Evolutionary conservation across 1,140 invertebrate species (phyloP), one percentile per base, ranked within the genome.

Genomic region (Pogonomyrmex californicus): DNA sequence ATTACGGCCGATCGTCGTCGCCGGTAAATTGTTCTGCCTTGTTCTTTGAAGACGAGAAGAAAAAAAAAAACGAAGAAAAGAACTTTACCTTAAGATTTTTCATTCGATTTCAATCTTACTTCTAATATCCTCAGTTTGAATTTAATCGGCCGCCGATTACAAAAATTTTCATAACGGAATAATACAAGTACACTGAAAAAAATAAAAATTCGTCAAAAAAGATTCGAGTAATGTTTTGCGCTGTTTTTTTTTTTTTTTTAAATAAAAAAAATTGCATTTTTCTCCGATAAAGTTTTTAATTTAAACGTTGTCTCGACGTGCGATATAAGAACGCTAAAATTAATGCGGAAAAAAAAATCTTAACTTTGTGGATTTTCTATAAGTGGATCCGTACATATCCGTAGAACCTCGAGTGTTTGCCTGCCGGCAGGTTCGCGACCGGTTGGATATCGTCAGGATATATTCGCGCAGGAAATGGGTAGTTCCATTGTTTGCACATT

Each of bases 401-500:
- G 79, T 83, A 75, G 79, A 75, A 83, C 33, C 68, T 75, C 71
- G 87, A 83, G 85, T 86, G 79, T 90, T 90, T 93, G 87, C 88
- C 88, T 88, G 86, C 89, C 88, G 90, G 89, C 86, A 93, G 92
- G 90, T 92, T 87, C 87, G 90, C 90, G 87, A 89, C 86, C 89
- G 90, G 92, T 90, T 77, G 89, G 88, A 91, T 90, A 93, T 88
- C 91, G 91, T 91, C 92, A 93, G 92, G 92, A 92, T 91, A 93
- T 92, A 93, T 92, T 92, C 93, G 92, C 86, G 89, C 92, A 92
- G 92, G 91, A 92, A 90, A 90, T 91, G 92, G 92, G 86, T 87
- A 92, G 90, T 90, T 91, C 87, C 92, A 90, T 86, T 94, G 93
- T 94, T 94, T 94, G 93, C 93, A 92, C 92, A 93, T 88, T 85